A percentile compares a stretch with the other conserved stretches of the same genome.
Conservation (phyloP, 1,140 invertebrate species). For the Drosophila insularis region DNA sequence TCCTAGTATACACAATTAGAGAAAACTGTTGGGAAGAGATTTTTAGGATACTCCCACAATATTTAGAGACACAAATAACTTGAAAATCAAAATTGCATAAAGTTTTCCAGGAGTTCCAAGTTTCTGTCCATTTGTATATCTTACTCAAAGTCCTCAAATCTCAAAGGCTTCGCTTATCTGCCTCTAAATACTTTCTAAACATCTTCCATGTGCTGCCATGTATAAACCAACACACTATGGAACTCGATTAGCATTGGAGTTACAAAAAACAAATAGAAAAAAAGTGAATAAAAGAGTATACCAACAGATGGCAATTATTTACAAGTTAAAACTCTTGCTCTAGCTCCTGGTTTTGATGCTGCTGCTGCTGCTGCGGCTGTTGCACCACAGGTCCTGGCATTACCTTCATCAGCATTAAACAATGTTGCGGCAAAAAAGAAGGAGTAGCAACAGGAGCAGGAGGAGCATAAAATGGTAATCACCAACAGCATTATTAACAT, state of each 20-base stretch:
- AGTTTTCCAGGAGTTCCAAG: no score
- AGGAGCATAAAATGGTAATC: constrained; percentile 55
- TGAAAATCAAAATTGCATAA: no score
- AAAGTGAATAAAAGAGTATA: not conserved
- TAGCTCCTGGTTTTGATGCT: constrained; percentile 8
- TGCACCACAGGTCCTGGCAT: constrained; percentile 32
- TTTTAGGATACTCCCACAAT: no score
- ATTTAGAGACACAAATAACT: no score
- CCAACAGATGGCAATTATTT: constrained; percentile 58
- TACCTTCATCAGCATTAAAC: constrained; percentile 36
- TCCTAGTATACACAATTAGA: no score
- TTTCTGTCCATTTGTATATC: no score
- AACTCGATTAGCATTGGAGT: not conserved
- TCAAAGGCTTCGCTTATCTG: not conserved
- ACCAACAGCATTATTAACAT: constrained; percentile 67
- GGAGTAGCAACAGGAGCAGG: constrained; percentile 14
- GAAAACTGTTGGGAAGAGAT: no score
- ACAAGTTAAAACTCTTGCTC: constrained; percentile 1
- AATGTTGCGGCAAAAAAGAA: constrained; percentile 8
- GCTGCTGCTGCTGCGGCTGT: constrained; percentile 35
- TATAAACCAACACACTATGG: no score
- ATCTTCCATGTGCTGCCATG: not conserved
- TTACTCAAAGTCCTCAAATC: no score
- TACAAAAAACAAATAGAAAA: constrained; percentile 6
- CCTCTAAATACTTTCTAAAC: not conserved